Evolutionary conservation across 2,113 vertebrate genomes (phyloP), one percentile per base, ranked within the genome.

Genomic region (Notothenia coriiceps): DNA sequence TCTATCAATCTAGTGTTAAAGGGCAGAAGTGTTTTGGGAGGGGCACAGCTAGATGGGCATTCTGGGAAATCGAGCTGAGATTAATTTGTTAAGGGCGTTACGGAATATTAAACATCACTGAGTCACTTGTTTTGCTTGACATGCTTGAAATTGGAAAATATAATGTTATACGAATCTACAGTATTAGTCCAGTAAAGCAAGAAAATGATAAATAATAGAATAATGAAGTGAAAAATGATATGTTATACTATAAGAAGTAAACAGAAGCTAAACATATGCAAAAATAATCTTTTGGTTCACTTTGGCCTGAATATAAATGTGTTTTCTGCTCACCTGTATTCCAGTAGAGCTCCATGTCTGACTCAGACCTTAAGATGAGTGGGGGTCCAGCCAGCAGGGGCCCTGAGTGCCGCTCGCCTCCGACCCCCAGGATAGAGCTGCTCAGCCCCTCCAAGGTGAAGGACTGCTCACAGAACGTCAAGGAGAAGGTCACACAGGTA

Each of bases 401-500:
- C 51, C 66, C 81, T 0, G 87, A 90, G 64, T 79, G 57, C 65
- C 25, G 20, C 69, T 90, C 82, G 0, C 79, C 86, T 69, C 83
- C 73, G 0, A 76, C 80, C 11, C 61, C 76, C 20, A 84, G 74
- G 77, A 90, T 92, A 74, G 93, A 95, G 85, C 89, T 93, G 15
- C 88, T 82, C 47, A 75, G 83, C 56, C 88, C 90, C 55, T 91
- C 92, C 81, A 93, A 92, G 71, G 87, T 92, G 82, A 95, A 92
- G 90, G 92, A 93, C 10, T 74, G 83, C 70, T 74, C 86, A 50
- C 93, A 91, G 62, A 91, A 93, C 70, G 82, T 94, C 85, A 95
- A 84, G 78, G 91, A 94, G 83, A 94, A 91, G 78, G 92, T 94
- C 85, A 94, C 94, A 0, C 92, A 93, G 93, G 93, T 95, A 93